Conservation (phyloP, 1,140 invertebrate genomes). For the Drosophila micromelanica region DNA sequence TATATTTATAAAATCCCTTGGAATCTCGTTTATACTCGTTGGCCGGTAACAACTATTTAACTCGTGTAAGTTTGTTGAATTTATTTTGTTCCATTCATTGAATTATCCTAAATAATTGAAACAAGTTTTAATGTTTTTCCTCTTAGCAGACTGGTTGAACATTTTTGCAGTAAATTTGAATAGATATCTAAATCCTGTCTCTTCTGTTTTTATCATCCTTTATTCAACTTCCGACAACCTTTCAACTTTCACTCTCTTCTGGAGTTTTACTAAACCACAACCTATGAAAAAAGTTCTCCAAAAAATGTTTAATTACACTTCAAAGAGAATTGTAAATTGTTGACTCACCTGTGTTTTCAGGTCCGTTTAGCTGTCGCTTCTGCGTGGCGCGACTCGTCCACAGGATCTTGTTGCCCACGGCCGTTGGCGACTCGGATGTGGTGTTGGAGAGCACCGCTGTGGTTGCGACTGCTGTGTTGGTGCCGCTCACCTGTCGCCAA, state of each 20-base stretch:
- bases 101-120: too few species aligned
- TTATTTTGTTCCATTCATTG: background rate
- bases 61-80: background rate
- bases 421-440: slow-evolving; percentile 55
- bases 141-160: too few species aligned
- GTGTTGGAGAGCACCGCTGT: slow-evolving; percentile 67
- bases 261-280: slow-evolving; percentile 5
- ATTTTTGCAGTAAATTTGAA: too few species aligned
- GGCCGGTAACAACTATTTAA: background rate
- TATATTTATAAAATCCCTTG: too few species aligned
- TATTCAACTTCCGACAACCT: background rate
- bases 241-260: background rate
- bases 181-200: too few species aligned
- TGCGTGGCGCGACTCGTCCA: slow-evolving; percentile 73
- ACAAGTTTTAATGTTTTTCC: background rate
- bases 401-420: slow-evolving; percentile 73
- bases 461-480: slow-evolving; percentile 70
- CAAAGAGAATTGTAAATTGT: background rate
- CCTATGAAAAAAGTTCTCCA: slow-evolving; percentile 2
- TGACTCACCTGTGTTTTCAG: slow-evolving; percentile 77
- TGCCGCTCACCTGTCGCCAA: slow-evolving; percentile 77
- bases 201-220: too few species aligned
- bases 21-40: too few species aligned
- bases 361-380: slow-evolving; percentile 76
- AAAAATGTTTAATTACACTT: slow-evolving; percentile 6